Conservation (phyloP, 2,113 vertebrate species). For the Sardina pilchardus region DNA sequence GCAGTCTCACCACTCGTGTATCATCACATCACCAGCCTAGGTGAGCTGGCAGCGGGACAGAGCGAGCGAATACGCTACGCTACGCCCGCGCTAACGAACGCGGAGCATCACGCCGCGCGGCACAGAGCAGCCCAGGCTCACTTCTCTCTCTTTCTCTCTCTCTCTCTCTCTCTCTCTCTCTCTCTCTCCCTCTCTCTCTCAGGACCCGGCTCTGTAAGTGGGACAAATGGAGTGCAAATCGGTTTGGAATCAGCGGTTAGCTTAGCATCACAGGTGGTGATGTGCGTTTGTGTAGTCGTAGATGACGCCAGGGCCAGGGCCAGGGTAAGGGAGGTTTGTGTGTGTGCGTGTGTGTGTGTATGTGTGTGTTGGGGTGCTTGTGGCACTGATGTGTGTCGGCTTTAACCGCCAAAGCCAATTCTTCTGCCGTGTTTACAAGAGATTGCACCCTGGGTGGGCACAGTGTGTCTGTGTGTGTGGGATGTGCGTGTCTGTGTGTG, state of each 20-base stretch:
- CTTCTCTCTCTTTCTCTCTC: no score
- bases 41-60: slow-evolving; percentile 20
- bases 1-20: slow-evolving; percentile 25
- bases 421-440: slow-evolving; percentile 47
- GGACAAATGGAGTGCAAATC: slow-evolving; percentile 33
- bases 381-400: slow-evolving; percentile 32
- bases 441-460: slow-evolving; percentile 43
- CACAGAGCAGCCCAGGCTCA: neutral
- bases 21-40: slow-evolving; percentile 25
- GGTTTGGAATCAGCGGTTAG: neutral
- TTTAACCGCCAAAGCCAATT: slow-evolving; percentile 30
- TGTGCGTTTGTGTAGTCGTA: slow-evolving; percentile 24
- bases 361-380: neutral
- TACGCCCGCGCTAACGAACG: neutral
- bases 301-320: slow-evolving; percentile 24
- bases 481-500: neutral
- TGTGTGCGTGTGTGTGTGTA: neutral
- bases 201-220: slow-evolving; percentile 26
- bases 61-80: slow-evolving; percentile 10
- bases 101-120: neutral
- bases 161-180: neutral
- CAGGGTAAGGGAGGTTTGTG: neutral
- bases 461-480: neutral
- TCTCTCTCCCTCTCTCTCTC: neutral
- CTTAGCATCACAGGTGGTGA: slow-evolving; percentile 37